Percentiles rank a stretch among this genome's conserved stretches.
Evolutionary conservation across 2,113 vertebrate genomes (phyloP).

Genomic region (Diadophis punctatus): DNA sequence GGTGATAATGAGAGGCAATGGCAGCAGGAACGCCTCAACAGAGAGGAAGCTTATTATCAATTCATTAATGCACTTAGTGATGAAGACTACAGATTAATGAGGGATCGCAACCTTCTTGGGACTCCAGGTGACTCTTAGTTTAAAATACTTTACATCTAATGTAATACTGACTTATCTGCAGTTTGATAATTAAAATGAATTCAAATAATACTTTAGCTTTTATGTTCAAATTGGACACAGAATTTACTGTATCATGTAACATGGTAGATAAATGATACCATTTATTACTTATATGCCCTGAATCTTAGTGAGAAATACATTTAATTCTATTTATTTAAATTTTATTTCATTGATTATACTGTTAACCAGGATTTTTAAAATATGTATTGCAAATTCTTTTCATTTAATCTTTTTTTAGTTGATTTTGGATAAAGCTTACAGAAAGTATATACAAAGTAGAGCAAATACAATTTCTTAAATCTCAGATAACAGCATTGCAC

Average conservation of each 20-base stretch:
- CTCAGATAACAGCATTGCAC: neutral
- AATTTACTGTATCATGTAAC: neutral
- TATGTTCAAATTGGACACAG: neutral
- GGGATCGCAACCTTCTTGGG: conserved; percentile 90
- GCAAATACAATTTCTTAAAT: neutral
- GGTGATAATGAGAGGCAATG: conserved; percentile 72
- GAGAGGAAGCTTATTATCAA: conserved; percentile 96
- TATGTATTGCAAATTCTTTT: neutral
- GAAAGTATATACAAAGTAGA: neutral
- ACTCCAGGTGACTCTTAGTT: conserved; percentile 80
- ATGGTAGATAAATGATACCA: neutral
- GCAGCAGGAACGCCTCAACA: conserved; percentile 88
- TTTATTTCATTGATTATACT: neutral
- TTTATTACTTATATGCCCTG: neutral
- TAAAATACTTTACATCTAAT: neutral
- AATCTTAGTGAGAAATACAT: neutral
- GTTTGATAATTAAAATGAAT: neutral
- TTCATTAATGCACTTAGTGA: conserved; percentile 92
- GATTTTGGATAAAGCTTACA: neutral
- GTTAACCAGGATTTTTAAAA: neutral
- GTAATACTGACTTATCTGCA: neutral
- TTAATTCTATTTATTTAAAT: neutral
- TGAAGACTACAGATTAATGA: conserved; percentile 94
- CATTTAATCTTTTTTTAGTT: neutral
- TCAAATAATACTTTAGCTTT: neutral